Evolutionary conservation across 2,888 invertebrate genomes (phyloP).

Genomic region (Horisme vitalbata): DNA sequence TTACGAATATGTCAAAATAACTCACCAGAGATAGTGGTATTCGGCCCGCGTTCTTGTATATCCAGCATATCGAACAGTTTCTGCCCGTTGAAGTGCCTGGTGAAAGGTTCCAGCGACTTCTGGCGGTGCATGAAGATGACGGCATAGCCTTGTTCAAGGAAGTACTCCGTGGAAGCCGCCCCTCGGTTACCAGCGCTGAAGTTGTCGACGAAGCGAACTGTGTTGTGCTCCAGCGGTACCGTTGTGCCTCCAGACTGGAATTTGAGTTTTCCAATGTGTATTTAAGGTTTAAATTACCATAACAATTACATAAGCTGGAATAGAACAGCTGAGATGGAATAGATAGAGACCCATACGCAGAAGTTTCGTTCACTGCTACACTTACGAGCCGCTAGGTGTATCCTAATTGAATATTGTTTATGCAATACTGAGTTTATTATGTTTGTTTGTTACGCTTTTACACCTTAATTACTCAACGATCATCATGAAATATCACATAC

Average conservation of each 20-base stretch:
- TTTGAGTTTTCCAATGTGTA: not conserved
- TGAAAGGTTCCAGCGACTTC: constrained; percentile 95
- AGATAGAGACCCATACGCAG: no score
- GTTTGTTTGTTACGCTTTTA: no score
- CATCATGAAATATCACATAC: no score
- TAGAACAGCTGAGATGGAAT: no score
- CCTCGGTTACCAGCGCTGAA: constrained; percentile 99
- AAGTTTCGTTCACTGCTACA: no score
- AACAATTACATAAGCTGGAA: no score
- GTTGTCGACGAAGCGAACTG: constrained; percentile 99
- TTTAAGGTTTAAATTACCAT: no score
- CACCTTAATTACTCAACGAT: no score
- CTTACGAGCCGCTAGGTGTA: no score
- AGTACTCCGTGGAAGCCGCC: constrained; percentile 97
- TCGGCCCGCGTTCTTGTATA: constrained; percentile 84
- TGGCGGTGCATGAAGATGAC: constrained; percentile 97
- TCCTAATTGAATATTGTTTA: no score
- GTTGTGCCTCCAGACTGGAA: constrained; percentile 97
- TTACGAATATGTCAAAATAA: not conserved
- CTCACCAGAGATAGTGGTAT: constrained; percentile 85
- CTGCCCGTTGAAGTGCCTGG: constrained; percentile 91
- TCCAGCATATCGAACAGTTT: constrained; percentile 91
- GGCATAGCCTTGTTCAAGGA: constrained; percentile 91
- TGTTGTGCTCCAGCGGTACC: constrained; percentile 97
- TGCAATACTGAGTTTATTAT: no score